These are phyloP conservation scores for Selene dorsalis DNA, from an alignment of 2,797 vertebrate species.

Conservation along the genomic window DNA sequence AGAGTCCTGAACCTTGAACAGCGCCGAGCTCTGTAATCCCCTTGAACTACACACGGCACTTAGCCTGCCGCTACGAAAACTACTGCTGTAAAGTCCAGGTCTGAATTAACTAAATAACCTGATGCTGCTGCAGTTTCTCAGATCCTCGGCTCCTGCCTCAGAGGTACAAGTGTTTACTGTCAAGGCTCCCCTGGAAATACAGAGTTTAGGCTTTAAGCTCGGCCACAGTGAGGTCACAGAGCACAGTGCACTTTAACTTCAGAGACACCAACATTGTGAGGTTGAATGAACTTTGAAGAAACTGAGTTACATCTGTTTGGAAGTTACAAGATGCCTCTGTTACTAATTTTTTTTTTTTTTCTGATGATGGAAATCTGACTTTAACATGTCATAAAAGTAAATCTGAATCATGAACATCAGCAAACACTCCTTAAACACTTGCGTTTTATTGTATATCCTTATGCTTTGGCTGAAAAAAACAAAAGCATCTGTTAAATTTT, in stretches of 20 bases:
- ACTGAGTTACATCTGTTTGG: background rate
- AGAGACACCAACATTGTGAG: background rate
- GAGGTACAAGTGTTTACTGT: background rate
- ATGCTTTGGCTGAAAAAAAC: no score
- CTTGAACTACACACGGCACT: conserved; percentile 52
- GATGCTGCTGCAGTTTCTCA: background rate
- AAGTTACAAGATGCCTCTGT: background rate
- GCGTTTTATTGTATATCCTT: no score
- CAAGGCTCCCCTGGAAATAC: conserved; percentile 11
- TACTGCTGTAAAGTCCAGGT: conserved; percentile 8
- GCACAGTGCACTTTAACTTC: background rate
- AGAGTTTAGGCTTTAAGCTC: background rate
- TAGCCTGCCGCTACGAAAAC: conserved; percentile 30
- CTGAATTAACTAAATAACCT: conserved; percentile 6
- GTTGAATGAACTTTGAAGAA: background rate
- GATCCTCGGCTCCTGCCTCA: background rate
- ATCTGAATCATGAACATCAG: no score
- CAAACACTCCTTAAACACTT: no score
- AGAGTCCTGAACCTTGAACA: conserved; percentile 52
- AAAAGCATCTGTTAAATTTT: no score
- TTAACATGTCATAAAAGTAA: background rate
- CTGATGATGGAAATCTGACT: background rate
- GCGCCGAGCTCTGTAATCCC: conserved; percentile 50
- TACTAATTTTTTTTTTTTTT: no score
- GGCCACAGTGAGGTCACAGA: background rate